Percentiles rank a stretch among this genome's conserved stretches.
Evolutionary conservation across 2,113 vertebrate genomes (phyloP).

Genomic region (Phoenicopterus ruber): DNA sequence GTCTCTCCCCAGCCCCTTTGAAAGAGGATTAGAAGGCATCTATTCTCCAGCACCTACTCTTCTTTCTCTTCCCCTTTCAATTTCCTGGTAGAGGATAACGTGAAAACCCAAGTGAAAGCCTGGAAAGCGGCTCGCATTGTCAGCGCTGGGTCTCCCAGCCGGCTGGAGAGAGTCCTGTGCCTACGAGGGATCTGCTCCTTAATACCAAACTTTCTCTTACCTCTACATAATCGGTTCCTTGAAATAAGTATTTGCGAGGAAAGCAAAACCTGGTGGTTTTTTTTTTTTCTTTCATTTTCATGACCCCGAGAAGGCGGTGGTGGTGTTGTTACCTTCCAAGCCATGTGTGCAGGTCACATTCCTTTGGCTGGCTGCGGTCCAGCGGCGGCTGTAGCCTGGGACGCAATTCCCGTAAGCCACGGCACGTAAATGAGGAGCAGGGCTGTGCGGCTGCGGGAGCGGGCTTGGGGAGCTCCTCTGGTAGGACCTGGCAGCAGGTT

Average conservation of each 20-base stretch:
- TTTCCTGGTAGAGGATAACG: not conserved
- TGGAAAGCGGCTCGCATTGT: not conserved
- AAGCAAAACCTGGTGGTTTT: no score
- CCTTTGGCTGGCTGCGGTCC: not conserved
- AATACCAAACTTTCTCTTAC: not conserved
- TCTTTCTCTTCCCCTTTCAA: slow-evolving; percentile 45
- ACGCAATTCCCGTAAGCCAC: not conserved
- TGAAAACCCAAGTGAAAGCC: not conserved
- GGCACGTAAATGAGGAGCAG: not conserved
- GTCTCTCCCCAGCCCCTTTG: slow-evolving; percentile 64
- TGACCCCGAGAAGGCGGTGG: not conserved
- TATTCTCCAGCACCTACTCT: slow-evolving; percentile 24
- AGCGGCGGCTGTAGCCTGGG: not conserved
- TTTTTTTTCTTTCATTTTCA: not conserved
- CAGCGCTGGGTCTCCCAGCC: rapidly evolving
- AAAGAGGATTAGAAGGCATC: slow-evolving; percentile 71
- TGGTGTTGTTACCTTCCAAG: not conserved
- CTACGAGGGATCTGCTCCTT: not conserved
- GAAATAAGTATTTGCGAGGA: not conserved
- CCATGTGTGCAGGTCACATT: not conserved
- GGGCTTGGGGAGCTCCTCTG: not conserved
- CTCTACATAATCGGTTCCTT: not conserved
- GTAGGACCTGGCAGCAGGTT: not conserved
- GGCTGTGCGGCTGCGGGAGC: not conserved
- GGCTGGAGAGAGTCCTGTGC: not conserved